These are phyloP conservation scores for Thamnaconus septentrionalis DNA, from an alignment of 2,113 vertebrate genomes.

Conservation along the genomic window DNA sequence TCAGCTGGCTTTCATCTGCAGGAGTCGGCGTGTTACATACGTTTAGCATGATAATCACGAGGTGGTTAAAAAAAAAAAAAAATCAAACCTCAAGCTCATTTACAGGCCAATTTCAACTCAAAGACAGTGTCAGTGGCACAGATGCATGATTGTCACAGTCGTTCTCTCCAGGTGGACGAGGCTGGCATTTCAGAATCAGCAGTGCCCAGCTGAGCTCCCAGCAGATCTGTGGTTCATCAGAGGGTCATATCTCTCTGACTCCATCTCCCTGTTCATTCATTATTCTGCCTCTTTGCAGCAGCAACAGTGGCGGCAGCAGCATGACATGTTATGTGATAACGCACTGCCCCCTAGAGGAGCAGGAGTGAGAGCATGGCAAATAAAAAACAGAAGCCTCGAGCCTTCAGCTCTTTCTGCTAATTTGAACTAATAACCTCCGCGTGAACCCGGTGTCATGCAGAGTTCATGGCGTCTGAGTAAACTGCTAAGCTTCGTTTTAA, in stretches of 20 bases:
- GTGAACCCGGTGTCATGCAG: constrained; percentile 62
- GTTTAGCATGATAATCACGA: constrained; percentile 14
- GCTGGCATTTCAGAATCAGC: constrained; percentile 70
- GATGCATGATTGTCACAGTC: constrained; percentile 54
- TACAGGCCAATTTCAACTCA: constrained; percentile 16
- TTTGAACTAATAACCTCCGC: constrained; percentile 58
- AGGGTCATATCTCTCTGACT: constrained; percentile 71
- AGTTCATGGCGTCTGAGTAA: constrained; percentile 63
- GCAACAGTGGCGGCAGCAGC: not conserved
- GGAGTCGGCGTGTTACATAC: constrained; percentile 23
- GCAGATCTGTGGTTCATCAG: constrained; percentile 76
- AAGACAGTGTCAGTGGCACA: constrained; percentile 21
- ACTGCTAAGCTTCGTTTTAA: constrained; percentile 61
- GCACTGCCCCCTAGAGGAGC: constrained; percentile 63
- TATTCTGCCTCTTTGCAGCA: constrained; percentile 2
- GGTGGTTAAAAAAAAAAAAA: not conserved
- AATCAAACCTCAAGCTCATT: not conserved
- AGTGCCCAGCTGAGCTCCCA: constrained; percentile 63
- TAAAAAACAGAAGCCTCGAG: constrained; percentile 1
- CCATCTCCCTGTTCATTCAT: constrained; percentile 54
- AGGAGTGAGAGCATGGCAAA: not conserved
- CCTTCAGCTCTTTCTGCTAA: constrained; percentile 41
- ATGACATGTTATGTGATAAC: constrained; percentile 23
- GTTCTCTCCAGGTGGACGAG: constrained; percentile 57
- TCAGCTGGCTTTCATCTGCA: constrained; percentile 18